Conservation (phyloP, 2,888 invertebrate genomes). For the Rosalia funebris region DNA sequence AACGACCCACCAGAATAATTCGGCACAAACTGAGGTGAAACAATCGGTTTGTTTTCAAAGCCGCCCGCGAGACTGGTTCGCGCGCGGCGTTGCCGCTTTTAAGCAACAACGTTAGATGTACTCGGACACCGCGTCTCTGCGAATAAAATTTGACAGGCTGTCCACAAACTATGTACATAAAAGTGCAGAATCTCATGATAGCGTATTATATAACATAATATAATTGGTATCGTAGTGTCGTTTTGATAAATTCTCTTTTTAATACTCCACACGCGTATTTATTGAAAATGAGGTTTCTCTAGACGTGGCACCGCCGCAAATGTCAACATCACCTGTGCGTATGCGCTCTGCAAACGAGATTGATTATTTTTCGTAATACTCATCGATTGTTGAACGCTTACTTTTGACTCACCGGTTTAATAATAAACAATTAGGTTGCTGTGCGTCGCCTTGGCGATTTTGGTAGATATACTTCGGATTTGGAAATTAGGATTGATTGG, state of each 20-base stretch:
- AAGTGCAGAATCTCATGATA: too few species aligned
- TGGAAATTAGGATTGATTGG: not conserved
- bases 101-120: not conserved
- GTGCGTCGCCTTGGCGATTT: constrained; percentile 9
- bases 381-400: constrained; percentile 13
- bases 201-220: too few species aligned
- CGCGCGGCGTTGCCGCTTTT: constrained; percentile 27
- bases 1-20: not conserved
- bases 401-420: constrained; percentile 21
- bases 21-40: constrained; percentile 13
- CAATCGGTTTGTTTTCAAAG: constrained; percentile 40
- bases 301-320: constrained; percentile 20
- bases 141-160: too few species aligned
- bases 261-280: too few species aligned
- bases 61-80: constrained; percentile 34
- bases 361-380: constrained; percentile 24
- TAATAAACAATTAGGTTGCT: constrained; percentile 22
- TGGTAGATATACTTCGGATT: not conserved
- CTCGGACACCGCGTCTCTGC: too few species aligned
- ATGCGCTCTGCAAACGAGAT: constrained; percentile 25
- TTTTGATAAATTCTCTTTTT: too few species aligned
- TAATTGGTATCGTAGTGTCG: too few species aligned
- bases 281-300: too few species aligned
- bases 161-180: too few species aligned
- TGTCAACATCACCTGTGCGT: constrained; percentile 29